A percentile compares a stretch with the other conserved stretches of the same genome.
phyloP scores from a whole-genome alignment of 2,888 invertebrate species.

The Eurois occulta region DNA sequence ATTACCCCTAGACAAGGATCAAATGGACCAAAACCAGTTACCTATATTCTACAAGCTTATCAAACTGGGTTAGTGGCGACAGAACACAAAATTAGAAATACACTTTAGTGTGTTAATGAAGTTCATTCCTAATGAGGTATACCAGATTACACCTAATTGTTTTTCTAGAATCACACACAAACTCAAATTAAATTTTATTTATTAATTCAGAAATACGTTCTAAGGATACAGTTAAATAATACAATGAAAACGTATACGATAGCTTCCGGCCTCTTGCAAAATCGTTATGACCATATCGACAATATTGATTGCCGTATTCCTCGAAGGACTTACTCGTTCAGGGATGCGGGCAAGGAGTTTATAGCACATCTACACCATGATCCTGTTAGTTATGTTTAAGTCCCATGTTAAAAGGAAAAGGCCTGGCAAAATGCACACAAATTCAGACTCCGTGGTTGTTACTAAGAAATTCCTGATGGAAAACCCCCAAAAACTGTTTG shows the following conservation, averaged over 20 bases:
- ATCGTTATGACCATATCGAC: too few species aligned
- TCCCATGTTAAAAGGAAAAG: background rate
- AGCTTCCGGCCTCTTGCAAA: background rate
- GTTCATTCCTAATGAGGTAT: background rate
- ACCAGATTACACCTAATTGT: background rate
- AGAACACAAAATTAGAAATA: background rate
- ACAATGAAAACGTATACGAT: background rate
- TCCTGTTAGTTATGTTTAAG: background rate
- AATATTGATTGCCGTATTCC: too few species aligned
- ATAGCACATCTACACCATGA: background rate
- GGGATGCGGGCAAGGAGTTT: too few species aligned
- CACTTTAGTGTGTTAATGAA: background rate
- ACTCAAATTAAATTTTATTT: background rate
- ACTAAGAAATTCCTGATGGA: background rate
- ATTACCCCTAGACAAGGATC: background rate
- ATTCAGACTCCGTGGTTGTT: background rate
- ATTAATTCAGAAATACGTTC: too few species aligned
- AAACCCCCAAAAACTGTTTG: background rate
- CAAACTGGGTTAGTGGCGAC: conserved; percentile 1
- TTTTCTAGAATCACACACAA: background rate
- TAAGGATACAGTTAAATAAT: background rate
- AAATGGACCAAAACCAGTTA: background rate
- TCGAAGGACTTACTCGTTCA: too few species aligned
- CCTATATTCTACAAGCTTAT: background rate
- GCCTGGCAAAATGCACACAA: background rate